Percentiles rank a stretch among this genome's conserved stretches.
Conservation (phyloP, 2,113 vertebrate species). For the Aegotheles bennettii region DNA sequence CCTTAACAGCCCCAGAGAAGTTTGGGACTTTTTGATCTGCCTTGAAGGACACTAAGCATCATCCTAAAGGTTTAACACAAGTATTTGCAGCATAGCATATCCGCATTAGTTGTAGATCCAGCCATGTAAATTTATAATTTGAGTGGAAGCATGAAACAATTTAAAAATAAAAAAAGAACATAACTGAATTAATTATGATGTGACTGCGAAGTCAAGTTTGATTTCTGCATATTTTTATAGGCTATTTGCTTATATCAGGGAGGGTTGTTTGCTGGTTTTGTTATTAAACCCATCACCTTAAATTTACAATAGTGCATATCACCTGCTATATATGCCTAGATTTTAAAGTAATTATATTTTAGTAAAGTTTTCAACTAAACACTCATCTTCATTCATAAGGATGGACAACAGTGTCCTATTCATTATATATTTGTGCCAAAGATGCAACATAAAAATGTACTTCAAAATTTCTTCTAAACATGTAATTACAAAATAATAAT, state of each 20-base stretch:
- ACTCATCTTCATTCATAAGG: background rate
- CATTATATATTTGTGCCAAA: background rate
- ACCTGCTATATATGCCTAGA: background rate
- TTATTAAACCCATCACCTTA: background rate
- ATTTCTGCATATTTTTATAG: background rate
- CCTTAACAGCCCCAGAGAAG: background rate
- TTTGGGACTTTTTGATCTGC: background rate
- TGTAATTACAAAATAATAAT: background rate
- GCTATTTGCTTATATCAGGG: background rate
- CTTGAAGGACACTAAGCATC: background rate
- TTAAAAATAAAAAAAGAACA: background rate
- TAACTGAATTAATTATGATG: background rate
- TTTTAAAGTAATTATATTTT: background rate
- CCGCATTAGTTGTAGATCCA: background rate
- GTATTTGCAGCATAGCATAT: background rate
- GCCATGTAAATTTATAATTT: background rate
- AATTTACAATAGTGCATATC: background rate
- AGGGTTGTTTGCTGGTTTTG: background rate
- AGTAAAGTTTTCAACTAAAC: background rate
- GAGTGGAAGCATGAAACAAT: background rate
- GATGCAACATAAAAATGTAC: background rate
- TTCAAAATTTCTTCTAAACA: background rate
- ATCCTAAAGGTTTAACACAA: background rate
- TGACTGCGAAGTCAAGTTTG: background rate
- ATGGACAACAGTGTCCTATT: background rate